Evolutionary conservation across 2,113 vertebrate species (phyloP), one percentile per base, ranked within the genome.

Genomic region (Edolisoma coerulescens): DNA sequence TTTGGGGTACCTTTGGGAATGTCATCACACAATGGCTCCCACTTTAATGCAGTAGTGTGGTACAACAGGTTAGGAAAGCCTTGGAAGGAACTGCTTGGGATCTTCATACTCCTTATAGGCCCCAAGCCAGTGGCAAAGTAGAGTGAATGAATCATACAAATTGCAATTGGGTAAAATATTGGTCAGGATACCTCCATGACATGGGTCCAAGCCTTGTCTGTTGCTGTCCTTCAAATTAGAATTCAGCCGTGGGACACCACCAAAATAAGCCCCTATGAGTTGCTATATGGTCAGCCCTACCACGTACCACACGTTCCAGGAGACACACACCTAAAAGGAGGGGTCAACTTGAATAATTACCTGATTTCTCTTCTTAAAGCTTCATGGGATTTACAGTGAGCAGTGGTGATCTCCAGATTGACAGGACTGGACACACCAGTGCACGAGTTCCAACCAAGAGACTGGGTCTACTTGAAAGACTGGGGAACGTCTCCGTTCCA

Each of bases 351-450:
- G 12, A 39, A 53, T 15, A 60, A 77, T 61, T 28, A 39, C 12
- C 23, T 53, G 7, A 28, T 53, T 87, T 39, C 28, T 61, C 54
- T 45, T 53, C 5, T 15, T 24, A n/a, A 87, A 78, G 70, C 39
- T 78, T 45, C 28, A 24, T 7, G 47, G 74, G 84, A 78, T 61
- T n/a, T 53, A 61, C 47, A 61, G 47, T 2, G 0, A 61, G 54
- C 64, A 61, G 47, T 33, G 33, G 15, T 39, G 47, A 53, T 28
- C 47, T 61, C 47, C 54, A 70, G n/a, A 45, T 54, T n/a, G 39
- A 37, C 0, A 0, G 27, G 27, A 87, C 0, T 52, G 45, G 45
- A 60, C 37, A 53, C 39, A 78, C 2, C 23, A 39, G 56, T 1
- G 1, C 28, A 61, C 0, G 0, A 78, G 23, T 13, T 53, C 64